These are phyloP conservation scores for Malurus cyaneus DNA, from an alignment of 2,113 vertebrate genomes.

Conservation along the genomic window DNA sequence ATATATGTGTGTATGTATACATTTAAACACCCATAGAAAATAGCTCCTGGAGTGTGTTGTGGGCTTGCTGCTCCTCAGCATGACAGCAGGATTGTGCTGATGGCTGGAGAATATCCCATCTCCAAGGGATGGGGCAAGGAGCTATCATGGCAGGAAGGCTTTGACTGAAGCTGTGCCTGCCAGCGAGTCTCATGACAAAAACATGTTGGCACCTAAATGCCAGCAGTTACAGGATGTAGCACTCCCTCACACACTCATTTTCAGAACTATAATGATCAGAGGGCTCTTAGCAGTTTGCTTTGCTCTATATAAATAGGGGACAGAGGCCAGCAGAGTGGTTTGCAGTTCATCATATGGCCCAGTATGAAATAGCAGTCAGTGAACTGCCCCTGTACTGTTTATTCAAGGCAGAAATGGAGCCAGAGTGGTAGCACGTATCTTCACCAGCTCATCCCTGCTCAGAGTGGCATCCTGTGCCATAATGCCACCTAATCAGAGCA, in stretches of 20 bases:
- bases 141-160: not conserved
- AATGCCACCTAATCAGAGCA: not conserved
- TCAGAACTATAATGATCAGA: constrained; percentile 3
- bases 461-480: not conserved
- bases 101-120: not conserved
- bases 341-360: not conserved
- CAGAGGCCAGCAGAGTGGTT: constrained; percentile 14
- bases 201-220: not conserved
- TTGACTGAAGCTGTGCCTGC: not conserved
- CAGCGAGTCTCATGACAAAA: constrained; percentile 17
- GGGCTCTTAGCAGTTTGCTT: not conserved
- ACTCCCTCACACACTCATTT: not conserved
- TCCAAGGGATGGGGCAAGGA: not conserved
- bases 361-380: not conserved
- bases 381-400: not conserved
- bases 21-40: not conserved
- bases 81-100: not conserved
- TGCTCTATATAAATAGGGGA: not conserved
- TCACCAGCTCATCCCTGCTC: not conserved
- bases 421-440: not conserved
- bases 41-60: not conserved
- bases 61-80: not conserved
- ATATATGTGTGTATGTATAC: too few species aligned
- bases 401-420: not conserved
- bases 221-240: not conserved